Evolutionary conservation across 2,797 vertebrate species (phyloP), one percentile per base, ranked within the genome.

Genomic region (Kryptopterus vitreolus): DNA sequence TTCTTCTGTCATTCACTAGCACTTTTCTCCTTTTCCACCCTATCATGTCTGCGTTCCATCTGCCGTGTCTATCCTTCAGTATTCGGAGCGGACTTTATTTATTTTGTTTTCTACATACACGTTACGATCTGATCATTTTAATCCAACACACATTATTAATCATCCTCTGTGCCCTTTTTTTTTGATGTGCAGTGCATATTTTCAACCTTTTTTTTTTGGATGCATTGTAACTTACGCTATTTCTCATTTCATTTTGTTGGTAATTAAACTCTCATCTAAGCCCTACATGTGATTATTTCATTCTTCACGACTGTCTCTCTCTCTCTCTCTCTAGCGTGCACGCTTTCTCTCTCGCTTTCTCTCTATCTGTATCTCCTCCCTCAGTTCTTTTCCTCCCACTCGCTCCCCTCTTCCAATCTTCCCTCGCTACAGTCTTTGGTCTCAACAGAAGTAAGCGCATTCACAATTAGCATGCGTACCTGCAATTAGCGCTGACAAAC

Each of bases 401-500:
- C 82, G 81, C 78, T 79, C 80, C 82, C 86, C 87, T 75, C 82
- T 74, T 82, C 77, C 74, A 86, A 84, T 74, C 82, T 77, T 82
- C 77, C 73, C 12, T 87, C 73, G 85, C 86, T 85, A 77, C 85
- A 82, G 73, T 87, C 81, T 78, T 69, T 50, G 89, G 84, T 85
- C 89, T 84, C 55, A 84, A 84, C 88, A 92, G 87, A 87, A 88
- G 87, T 89, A 86, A 88, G 83, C 87, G 85, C 79, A 81, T 92
- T 94, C 89, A 92, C 92, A 92, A 92, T 93, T 92, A 92, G 86
- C 87, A 87, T 89, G 87, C 89, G 89, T 90, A 91, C 91, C 92
- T 92, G 92, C 92, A 92, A 93, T 94, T 94, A 92, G 86, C 79
- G 84, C 89, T 91, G 91, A 92, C 93, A 93, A 93, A 90, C 88